Percentiles rank a stretch among this genome's conserved stretches.
These are phyloP conservation scores for Pyrocephalus nanus DNA, from an alignment of 2,797 vertebrate species.

Conservation along the genomic window DNA sequence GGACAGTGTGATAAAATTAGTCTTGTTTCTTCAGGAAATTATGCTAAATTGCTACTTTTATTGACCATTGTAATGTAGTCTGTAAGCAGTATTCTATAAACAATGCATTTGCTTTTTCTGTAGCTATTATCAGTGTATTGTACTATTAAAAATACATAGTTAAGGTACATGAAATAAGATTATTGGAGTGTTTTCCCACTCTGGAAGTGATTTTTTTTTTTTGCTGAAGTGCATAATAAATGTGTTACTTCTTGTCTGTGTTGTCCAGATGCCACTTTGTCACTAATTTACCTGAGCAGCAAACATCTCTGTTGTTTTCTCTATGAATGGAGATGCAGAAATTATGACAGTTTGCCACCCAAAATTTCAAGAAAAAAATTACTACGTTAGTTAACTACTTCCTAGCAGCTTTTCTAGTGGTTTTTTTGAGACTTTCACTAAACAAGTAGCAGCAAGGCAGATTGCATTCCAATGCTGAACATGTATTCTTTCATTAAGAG, in stretches of 20 bases:
- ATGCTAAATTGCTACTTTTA: not conserved
- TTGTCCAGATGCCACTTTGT: not conserved
- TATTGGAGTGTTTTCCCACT: not conserved
- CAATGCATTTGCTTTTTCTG: not conserved
- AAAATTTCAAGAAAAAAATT: not conserved
- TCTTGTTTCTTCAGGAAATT: not conserved
- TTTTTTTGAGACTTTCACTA: not conserved
- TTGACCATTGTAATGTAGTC: not conserved
- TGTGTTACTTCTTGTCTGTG: not conserved
- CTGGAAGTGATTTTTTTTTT: not conserved
- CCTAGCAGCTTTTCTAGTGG: not conserved
- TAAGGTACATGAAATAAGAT: not conserved
- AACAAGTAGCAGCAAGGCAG: not conserved
- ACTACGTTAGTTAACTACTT: not conserved
- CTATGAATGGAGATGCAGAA: not conserved
- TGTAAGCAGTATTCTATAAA: not conserved
- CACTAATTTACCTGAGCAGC: not conserved
- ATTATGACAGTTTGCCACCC: not conserved
- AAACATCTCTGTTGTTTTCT: not conserved
- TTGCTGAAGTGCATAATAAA: not conserved
- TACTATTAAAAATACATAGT: not conserved
- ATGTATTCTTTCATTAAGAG: not conserved
- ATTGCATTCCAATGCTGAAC: not conserved
- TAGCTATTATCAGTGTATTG: not conserved
- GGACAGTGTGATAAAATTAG: not conserved